Evolutionary conservation across 2,797 vertebrate species (phyloP).

Genomic region (Potorous gilbertii): DNA sequence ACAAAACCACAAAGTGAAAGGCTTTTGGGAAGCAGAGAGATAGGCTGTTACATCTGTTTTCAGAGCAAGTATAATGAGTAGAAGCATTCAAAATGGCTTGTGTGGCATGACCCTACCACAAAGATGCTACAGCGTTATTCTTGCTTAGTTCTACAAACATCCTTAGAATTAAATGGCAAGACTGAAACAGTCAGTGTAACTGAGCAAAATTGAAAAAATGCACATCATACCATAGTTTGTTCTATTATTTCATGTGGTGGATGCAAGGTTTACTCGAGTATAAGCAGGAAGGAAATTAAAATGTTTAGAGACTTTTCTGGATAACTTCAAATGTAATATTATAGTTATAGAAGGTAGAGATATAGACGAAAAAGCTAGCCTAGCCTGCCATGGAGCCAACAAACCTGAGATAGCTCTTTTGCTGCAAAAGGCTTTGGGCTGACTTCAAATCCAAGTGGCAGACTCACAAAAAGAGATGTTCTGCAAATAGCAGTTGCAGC

Average conservation of each 20-base stretch:
- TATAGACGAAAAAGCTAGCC: not conserved
- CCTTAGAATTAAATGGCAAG: slow-evolving; percentile 21
- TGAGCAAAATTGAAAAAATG: not conserved
- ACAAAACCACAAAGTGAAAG: not conserved
- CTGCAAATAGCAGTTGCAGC: slow-evolving; percentile 36
- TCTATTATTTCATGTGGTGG: not conserved
- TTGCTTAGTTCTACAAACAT: not conserved
- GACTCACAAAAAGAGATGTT: slow-evolving; percentile 11
- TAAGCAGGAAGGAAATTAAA: not conserved
- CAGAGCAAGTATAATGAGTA: not conserved
- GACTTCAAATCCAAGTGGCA: slow-evolving; percentile 21
- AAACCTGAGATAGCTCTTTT: slow-evolving; percentile 6
- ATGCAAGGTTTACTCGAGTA: not conserved
- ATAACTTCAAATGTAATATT: not conserved
- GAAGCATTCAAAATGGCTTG: not conserved
- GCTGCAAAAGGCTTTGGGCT: not conserved
- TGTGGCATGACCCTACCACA: not conserved
- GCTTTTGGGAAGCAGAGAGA: not conserved
- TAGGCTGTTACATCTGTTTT: not conserved
- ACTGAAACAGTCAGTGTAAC: not conserved
- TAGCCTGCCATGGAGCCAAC: not conserved
- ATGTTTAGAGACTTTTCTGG: not conserved
- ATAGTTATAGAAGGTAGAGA: not conserved
- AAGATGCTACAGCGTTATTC: not conserved
- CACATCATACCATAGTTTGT: not conserved